Evolutionary conservation across 2,113 vertebrate species (phyloP), one percentile per base, ranked within the genome.

Genomic region (Zingel zingel): DNA sequence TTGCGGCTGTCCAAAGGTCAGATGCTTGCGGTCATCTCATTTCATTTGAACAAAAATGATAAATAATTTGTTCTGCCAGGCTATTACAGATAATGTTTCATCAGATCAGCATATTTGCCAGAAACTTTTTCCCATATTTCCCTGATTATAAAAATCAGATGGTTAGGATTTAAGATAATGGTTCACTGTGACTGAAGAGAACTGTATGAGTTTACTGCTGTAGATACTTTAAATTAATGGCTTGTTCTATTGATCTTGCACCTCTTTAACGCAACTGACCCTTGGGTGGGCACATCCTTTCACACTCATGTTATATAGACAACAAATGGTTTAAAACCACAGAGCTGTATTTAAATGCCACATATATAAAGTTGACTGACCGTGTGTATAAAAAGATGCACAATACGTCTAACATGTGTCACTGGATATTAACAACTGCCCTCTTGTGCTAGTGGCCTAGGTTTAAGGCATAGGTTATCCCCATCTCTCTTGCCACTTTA

Each of bases 41-140:
- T 33, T 75, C 19, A 27, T 16, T 13, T 18, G 1, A 18, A 13
- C 30, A 45, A 54, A 63, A 77, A 81, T 25, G 16, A 9, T 30
- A 23, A 21, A 10, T n/a, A 53, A 61, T 81, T 33, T 64, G n/a
- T 74, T 73, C 25, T 73, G 45, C n/a, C 30, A 11, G 4, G 48
- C 36, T 48, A 14, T 56, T 48, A 66, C 14, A 2, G 43, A 30
- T 75, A 18, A 14, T 61, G 57, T 82, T 39, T 48, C 21, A 43
- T 48, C 53, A 59, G 25, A 69, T 74, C 63, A 58, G 56, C 43
- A 75, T 72, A 27, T 53, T 59, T 19, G 45, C 21, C 45, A 23
- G 2, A 51, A 71, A 27, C 33, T 6, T 1, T 19, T 36, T 50
- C 53, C 45, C 36, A 1, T 4, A 45, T 27, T 27, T 2, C 8